Conservation (phyloP, 2,888 invertebrate genomes). For the Gari tellinella region DNA sequence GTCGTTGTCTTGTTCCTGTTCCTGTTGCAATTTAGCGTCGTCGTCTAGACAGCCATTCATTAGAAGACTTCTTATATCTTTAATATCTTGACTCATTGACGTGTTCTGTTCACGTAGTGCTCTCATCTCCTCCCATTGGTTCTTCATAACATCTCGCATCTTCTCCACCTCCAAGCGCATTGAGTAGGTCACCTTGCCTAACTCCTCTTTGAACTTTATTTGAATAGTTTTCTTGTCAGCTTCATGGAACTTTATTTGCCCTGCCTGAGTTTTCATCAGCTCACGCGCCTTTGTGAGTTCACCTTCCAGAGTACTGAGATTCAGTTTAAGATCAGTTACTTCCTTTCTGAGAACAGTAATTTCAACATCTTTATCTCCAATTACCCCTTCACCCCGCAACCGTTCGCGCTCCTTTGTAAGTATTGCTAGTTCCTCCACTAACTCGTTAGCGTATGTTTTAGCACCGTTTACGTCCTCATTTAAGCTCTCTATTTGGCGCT, state of each 20-base stretch:
- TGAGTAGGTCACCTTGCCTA: slow-evolving; percentile 65
- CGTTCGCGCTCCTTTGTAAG: slow-evolving; percentile 61
- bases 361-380: slow-evolving; percentile 60
- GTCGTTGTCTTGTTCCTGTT: slow-evolving; percentile 13
- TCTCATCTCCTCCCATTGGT: slow-evolving; percentile 75
- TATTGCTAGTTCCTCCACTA: slow-evolving; percentile 57
- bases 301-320: slow-evolving; percentile 65
- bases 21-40: slow-evolving; percentile 40
- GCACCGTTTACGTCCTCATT: slow-evolving; percentile 64
- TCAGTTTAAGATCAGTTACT: slow-evolving; percentile 57
- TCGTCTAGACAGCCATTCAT: slow-evolving; percentile 55
- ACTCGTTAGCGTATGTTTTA: slow-evolving; percentile 63
- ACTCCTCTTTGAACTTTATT: slow-evolving; percentile 71
- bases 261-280: slow-evolving; percentile 64
- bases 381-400: slow-evolving; percentile 53
- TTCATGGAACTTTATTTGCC: slow-evolving; percentile 64
- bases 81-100: slow-evolving; percentile 69
- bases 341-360: slow-evolving; percentile 62
- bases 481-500: slow-evolving; percentile 62
- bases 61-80: slow-evolving; percentile 69
- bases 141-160: slow-evolving; percentile 73
- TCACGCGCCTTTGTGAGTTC: slow-evolving; percentile 70
- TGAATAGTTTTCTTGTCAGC: slow-evolving; percentile 67
- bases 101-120: slow-evolving; percentile 70
- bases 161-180: slow-evolving; percentile 72